Percentiles rank a stretch among this genome's conserved stretches.
Conservation (phyloP, 2,888 invertebrate genomes). For the Tachystola acroxantha region DNA sequence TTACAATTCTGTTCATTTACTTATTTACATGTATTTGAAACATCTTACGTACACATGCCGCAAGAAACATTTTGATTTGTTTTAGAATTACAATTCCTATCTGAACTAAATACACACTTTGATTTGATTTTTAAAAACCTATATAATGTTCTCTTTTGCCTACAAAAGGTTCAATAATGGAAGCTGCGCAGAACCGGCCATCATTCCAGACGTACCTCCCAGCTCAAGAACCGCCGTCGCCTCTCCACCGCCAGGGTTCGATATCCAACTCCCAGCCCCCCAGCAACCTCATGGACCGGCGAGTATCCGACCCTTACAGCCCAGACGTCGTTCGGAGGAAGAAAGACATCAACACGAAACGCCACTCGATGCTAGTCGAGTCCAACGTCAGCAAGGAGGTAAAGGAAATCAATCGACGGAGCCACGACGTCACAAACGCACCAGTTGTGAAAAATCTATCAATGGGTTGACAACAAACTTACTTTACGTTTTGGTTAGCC, state of each 20-base stretch:
- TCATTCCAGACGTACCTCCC: conserved; percentile 73
- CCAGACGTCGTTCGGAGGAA: conserved; percentile 61
- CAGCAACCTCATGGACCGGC: conserved; percentile 41
- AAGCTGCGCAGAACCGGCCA: conserved; percentile 81
- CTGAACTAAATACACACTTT: too few relatives aligned
- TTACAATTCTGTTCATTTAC: too few relatives aligned
- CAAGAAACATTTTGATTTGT: too few relatives aligned
- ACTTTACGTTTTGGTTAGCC: conserved; percentile 14
- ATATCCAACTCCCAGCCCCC: conserved; percentile 33
- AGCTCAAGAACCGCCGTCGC: conserved; percentile 13
- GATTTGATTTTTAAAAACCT: too few relatives aligned
- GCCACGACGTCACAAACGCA: conserved; percentile 47
- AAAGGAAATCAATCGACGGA: conserved; percentile 58
- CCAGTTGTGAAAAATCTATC: conserved; percentile 58
- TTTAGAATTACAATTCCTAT: too few relatives aligned
- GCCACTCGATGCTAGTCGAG: conserved; percentile 69
- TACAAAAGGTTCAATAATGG: conserved; percentile 80
- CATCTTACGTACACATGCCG: too few relatives aligned
- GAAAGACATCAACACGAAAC: conserved; percentile 55
- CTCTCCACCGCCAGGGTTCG: conserved; percentile 50
- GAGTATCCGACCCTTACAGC: conserved; percentile 64
- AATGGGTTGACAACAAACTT: conserved; percentile 56
- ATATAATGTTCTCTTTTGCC: not conserved
- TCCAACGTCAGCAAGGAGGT: conserved; percentile 53
- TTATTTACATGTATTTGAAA: too few relatives aligned